These are phyloP conservation scores for Volucella zonaria DNA, from an alignment of 2,888 invertebrate genomes.

Conservation along the genomic window DNA sequence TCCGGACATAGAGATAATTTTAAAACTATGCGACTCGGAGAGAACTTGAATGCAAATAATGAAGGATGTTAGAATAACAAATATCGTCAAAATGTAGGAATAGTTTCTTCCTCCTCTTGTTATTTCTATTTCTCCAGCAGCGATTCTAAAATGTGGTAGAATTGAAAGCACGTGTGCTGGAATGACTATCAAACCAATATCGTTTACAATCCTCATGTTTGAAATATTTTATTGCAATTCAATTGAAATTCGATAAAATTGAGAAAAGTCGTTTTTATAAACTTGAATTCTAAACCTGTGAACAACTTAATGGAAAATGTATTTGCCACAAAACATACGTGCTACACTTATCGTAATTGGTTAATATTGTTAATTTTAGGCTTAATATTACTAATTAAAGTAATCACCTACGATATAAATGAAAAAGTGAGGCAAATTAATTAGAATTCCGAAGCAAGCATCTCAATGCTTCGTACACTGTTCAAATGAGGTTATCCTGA, in stretches of 20 bases:
- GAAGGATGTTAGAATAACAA: constrained; percentile 64
- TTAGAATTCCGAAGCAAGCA: background rate
- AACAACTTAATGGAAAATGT: background rate
- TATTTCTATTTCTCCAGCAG: constrained; percentile 68
- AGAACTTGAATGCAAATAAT: constrained; percentile 75
- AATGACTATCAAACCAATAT: constrained; percentile 72
- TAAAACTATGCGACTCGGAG: constrained; percentile 74
- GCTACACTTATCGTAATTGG: background rate
- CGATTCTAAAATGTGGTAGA: constrained; percentile 75
- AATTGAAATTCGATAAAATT: background rate
- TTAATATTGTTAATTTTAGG: background rate
- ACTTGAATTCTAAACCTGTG: background rate
- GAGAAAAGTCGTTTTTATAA: background rate
- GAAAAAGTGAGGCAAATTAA: constrained; percentile 12
- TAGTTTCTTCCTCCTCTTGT: constrained; percentile 74
- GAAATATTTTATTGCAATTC: background rate
- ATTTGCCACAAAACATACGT: too few relatives aligned
- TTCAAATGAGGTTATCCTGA: too few relatives aligned
- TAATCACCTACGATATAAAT: constrained; percentile 33
- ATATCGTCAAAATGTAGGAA: constrained; percentile 64
- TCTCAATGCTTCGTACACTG: background rate
- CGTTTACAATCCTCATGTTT: constrained; percentile 76
- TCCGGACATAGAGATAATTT: constrained; percentile 75
- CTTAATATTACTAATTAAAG: constrained; percentile 2
- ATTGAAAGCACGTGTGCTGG: constrained; percentile 75